Evolutionary conservation across 2,797 vertebrate genomes (phyloP), one percentile per base, ranked within the genome.

Genomic region (Tenualosa thibaudeaui): DNA sequence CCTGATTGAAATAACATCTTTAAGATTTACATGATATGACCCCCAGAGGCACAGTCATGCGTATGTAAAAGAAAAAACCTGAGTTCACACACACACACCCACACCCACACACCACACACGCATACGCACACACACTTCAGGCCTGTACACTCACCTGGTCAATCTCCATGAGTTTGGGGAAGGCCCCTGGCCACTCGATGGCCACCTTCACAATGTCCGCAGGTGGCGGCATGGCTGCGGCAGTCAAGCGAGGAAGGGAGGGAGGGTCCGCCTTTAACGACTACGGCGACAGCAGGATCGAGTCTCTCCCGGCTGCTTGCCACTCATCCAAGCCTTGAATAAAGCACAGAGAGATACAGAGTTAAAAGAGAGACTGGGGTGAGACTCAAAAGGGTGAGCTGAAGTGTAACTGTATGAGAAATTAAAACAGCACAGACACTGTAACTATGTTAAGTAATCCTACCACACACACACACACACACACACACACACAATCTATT

Each of bases 201-300:
- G 98, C 98, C 95, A 99, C 98, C 95, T 99, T 99, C 91, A 99
- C 97, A 86, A 96, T 97, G 92, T 99, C 98, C 68, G 96, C 95
- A 0, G 98, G 98, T 0, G 97, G 98, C 6, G 98, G 98, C 98
- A 99, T 99, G 91, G 94, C 90, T 91, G 90, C 88, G 2, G 84
- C 84, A 84, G 58, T 2, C 4, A 6, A 60, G 19, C 17, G n/a
- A 60, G 58, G n/a, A 12, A 31, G 15, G 68, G 13, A 40, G 15
- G 31, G 31, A 19, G 68, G 37, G 68, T 43, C 68, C 68, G 13
- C 37, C 68, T 75, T 15, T 40, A 43, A 37, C 68, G 40, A 17
- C 68, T 43, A 37, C 31, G 62, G 37, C 68, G 3, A 75, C 37
- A 54, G 85, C 13, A 84, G 84, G 9, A 83, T 89, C 84, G 90